Evolutionary conservation across 2,888 invertebrate species (phyloP), one percentile per base, ranked within the genome.

Genomic region (Drosophila aldrichi): DNA sequence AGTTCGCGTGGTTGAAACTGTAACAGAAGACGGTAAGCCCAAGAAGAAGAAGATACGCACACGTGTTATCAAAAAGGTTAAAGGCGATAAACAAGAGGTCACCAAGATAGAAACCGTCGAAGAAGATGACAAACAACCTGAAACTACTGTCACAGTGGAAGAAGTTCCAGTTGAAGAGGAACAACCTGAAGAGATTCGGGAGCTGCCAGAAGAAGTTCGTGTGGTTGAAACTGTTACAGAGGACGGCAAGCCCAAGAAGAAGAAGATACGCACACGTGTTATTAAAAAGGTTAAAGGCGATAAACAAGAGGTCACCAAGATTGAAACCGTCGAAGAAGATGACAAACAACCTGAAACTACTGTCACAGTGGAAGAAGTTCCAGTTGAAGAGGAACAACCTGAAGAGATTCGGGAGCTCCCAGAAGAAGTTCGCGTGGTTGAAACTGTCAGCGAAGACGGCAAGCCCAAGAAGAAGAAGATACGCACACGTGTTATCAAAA

Each of bases 71-170:
- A 86, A 83, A 32, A 86, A 89, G 74, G 34, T 78, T 0, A 86
- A 83, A 58, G 86, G 87, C 1, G 84, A 78, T 43, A 86, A 77
- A 16, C 61, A 89, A 57, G 87, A 86, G 56, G 58, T 87, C 0
- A 86, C 85, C 0, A 86, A 81, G 43, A 89, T 89, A 3, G 85
- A 87, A 66, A 89, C 79, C 0, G 69, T 86, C 0, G 89, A 89
- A 36, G 88, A 81, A 38, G 79, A 84, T 0, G 56, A 79, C 44
- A 83, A 79, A 14, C 29, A 70, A 5, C 79, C 86, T 0, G 74
- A 82, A 63, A 81, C 79, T 0, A 88, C 43, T 25, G 59, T 75
- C 49, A 90, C 87, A 1, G 74, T 87, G 0, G 89, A 89, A 59
- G 76, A 87, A 64, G 55, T 22, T 22, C 20, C 20, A 22, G 20